A percentile compares a stretch with the other conserved stretches of the same genome.
Evolutionary conservation across 2,113 vertebrate genomes (phyloP).

Genomic region (Crotalus tigris): DNA sequence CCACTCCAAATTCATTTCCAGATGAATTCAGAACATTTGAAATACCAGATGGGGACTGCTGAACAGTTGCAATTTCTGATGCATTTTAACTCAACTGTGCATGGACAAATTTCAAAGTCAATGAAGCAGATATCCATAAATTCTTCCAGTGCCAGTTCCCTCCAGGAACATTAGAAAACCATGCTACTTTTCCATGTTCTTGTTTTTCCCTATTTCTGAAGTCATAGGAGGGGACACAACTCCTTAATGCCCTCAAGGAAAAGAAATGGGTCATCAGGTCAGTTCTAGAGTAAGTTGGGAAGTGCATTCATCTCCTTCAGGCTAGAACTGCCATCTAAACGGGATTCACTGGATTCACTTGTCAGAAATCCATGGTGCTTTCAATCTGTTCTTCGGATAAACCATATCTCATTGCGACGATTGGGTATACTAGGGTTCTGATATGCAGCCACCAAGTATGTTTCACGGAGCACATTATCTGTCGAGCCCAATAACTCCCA

Average conservation of each 20-base stretch:
- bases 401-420: conserved; percentile 86
- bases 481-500: conserved; percentile 73
- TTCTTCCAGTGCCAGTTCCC: not conserved
- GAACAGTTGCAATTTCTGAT: not conserved
- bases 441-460: conserved; percentile 77
- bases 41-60: not conserved
- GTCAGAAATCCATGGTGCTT: not conserved
- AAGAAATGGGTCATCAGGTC: not conserved
- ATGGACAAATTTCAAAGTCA: not conserved
- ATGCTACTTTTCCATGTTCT: not conserved
- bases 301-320: conserved; percentile 9
- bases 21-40: not conserved
- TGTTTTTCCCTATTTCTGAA: not conserved
- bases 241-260: not conserved
- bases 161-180: not conserved
- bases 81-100: not conserved
- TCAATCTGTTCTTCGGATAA: conserved; percentile 65
- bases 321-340: conserved; percentile 43
- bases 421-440: conserved; percentile 77
- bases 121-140: not conserved
- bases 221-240: not conserved
- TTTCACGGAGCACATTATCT: conserved; percentile 53
- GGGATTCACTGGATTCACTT: accelerated
- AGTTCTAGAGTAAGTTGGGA: not conserved
- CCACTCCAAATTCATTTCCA: conserved; percentile 6